Evolutionary conservation across 2,888 invertebrate species (phyloP).

Genomic region (Leptopilina drosophilae): DNA sequence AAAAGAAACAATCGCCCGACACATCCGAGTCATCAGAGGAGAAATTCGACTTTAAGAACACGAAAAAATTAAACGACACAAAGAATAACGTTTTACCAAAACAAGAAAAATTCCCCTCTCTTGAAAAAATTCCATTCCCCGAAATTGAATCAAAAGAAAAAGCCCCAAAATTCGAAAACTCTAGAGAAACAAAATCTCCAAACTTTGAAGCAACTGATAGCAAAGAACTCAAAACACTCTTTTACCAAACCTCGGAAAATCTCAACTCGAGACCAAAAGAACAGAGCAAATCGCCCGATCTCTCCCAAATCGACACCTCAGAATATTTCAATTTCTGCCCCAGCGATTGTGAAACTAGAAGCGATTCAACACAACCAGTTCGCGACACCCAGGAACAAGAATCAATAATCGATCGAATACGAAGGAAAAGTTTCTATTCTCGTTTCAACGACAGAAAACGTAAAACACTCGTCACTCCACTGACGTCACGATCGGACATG

Average conservation of each 20-base stretch:
- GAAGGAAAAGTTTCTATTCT: conserved; percentile 92
- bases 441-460: conserved; percentile 92
- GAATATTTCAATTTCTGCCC: conserved; percentile 83
- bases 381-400: conserved; percentile 76
- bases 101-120: neutral
- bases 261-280: neutral
- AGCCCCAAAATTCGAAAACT: neutral
- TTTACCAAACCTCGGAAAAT: neutral
- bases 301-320: conserved; percentile 81
- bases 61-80: neutral
- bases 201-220: neutral
- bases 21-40: neutral
- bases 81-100: neutral
- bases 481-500: conserved; percentile 48
- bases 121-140: neutral
- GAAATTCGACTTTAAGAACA: no score
- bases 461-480: conserved; percentile 83
- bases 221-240: neutral
- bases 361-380: conserved; percentile 76
- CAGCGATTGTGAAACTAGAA: conserved; percentile 66
- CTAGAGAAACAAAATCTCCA: neutral
- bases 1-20: neutral
- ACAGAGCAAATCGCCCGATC: conserved; percentile 42
- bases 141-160: neutral
- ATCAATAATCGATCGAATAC: conserved; percentile 90